These are phyloP conservation scores for Luidia sarsii DNA, from an alignment of 53 echinoderm and acorn worm species.

Conservation along the genomic window DNA sequence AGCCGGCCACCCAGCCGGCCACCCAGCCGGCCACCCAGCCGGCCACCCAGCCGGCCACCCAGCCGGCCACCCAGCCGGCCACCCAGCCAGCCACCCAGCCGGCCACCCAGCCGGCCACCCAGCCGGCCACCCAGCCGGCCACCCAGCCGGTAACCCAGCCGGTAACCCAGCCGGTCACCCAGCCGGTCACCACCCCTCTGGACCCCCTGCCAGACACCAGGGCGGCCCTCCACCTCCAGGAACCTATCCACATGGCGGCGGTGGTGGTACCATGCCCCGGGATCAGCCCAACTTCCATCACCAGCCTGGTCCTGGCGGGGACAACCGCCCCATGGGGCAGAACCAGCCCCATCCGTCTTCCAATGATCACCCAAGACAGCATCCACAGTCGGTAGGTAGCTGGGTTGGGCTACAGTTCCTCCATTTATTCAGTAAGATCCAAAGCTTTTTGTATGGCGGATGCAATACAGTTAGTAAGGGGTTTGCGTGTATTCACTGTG, in stretches of 20 bases:
- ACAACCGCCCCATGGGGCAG: conserved; percentile 34
- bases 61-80: conserved; percentile 4
- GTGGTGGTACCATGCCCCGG: not conserved
- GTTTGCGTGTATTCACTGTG: no score
- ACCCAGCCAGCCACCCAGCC: conserved; percentile 37
- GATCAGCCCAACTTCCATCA: conserved; percentile 26
- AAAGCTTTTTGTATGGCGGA: no score
- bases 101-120: conserved; percentile 13
- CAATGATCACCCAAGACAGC: conserved; percentile 62
- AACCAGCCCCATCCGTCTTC: conserved; percentile 15
- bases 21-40: conserved; percentile 24
- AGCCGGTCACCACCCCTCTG: conserved; percentile 7
- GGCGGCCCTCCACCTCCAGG: conserved; percentile 15
- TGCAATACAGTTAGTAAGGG: no score
- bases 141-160: conserved; percentile 22
- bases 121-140: not conserved
- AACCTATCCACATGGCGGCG: not conserved
- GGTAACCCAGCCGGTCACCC: conserved; percentile 38
- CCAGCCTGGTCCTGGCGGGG: conserved; percentile 53
- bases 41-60: no score
- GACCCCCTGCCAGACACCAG: conserved; percentile 39
- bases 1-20: conserved; percentile 1
- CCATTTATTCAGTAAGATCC: no score
- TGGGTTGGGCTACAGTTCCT: no score
- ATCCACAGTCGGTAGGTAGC: conserved; percentile 58